Evolutionary conservation across 2,888 invertebrate genomes (phyloP), one percentile per base, ranked within the genome.

Genomic region (Drosophila cyrtoloma): DNA sequence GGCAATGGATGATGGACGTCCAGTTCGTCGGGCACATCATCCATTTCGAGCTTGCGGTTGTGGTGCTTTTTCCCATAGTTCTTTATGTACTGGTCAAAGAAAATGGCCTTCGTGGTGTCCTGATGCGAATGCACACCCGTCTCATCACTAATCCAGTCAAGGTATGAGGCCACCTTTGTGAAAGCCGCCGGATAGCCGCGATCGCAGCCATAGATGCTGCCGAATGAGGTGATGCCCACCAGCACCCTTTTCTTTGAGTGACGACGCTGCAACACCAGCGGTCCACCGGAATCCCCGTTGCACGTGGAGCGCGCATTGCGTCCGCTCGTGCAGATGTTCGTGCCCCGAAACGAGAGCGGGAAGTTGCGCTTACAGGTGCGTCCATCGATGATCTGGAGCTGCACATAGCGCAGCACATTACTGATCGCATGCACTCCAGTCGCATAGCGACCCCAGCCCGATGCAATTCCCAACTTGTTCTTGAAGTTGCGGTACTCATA

Each of bases 371-470:
- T 93, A 78, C 94, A 94, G 3, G 90, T 84, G 35, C 83, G 62
- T 35, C 93, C 93, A 35, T 92, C 87, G 30, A 94, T 91, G 19
- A 94, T 92, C 33, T 92, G 92, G 1, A 93, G 85, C 28, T 92
- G 86, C 2, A 94, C 93, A 58, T 91, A 93, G 42, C 94, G 92
- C 57, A 94, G 82, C 32, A 93, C 93, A 53, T 92, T 92, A 77
- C 93, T 93, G 39, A 93, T 92, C 32, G 93, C 93, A 76, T 93
- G 92, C 0, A 93, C 92, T 3, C 92, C 92, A 1, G 92, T 91
- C 7, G 93, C 92, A 81, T 92, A 92, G 51, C 92, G 93, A 10
- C 94, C 94, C 94, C 94, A 94, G 16, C 94, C 94, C 30, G 94
- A 94, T 57, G 94, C 94, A 9, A 93, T 90, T 30, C 92, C 93